Conservation (phyloP, 2,888 invertebrate species). For the Alentia gelatinosa region DNA sequence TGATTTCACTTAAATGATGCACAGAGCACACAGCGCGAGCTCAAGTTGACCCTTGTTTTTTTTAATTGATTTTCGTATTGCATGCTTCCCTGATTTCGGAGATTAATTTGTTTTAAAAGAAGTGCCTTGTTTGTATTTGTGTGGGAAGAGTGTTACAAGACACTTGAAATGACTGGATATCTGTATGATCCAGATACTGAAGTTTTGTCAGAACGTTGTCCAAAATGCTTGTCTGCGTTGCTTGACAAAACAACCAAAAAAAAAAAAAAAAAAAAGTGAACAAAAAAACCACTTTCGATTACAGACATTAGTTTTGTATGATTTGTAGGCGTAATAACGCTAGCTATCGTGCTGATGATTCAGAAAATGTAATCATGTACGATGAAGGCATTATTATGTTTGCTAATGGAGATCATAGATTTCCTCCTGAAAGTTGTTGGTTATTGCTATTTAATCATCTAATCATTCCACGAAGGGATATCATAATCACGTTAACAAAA, state of each 20-base stretch:
- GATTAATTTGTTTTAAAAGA: background rate
- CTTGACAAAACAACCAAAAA: background rate
- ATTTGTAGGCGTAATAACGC: background rate
- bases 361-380: background rate
- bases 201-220: background rate
- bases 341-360: background rate
- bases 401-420: background rate
- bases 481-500: background rate
- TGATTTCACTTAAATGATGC: background rate
- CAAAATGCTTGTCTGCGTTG: background rate
- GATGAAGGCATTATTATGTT: background rate
- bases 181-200: background rate
- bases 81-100: constrained; percentile 41
- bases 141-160: background rate
- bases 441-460: constrained; percentile 33
- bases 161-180: constrained; percentile 13
- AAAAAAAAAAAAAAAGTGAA: background rate
- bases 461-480: constrained; percentile 29
- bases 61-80: background rate
- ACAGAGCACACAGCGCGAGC: background rate
- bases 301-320: background rate
- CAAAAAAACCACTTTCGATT: background rate
- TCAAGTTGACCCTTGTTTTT: background rate
- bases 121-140: constrained; percentile 41
- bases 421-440: constrained; percentile 12